Conservation (phyloP, 2,797 vertebrate species). For the Scyliorhinus canicula region DNA sequence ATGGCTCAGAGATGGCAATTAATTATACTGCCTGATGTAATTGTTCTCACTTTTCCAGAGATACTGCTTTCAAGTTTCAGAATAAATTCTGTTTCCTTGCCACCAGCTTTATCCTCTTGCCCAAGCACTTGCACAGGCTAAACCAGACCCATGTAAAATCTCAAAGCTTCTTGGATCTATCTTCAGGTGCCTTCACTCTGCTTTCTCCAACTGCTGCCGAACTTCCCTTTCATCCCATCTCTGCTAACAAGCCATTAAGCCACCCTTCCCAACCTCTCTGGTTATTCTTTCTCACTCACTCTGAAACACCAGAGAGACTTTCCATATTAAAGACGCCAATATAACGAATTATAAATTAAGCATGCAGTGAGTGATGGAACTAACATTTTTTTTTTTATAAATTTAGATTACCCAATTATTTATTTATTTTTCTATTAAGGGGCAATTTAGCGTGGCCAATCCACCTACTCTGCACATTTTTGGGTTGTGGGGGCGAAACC, state of each 20-base stretch:
- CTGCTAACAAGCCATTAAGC: background rate
- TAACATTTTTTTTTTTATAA: too few species aligned
- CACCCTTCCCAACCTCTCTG: background rate
- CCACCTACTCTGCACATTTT: too few species aligned
- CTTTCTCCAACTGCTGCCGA: background rate
- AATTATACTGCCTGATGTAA: background rate
- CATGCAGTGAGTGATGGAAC: background rate
- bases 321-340: background rate
- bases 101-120: background rate
- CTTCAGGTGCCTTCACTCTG: background rate
- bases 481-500: too few species aligned
- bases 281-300: background rate
- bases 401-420: too few species aligned
- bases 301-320: background rate
- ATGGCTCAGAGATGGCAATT: background rate
- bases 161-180: background rate
- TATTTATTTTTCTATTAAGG: too few species aligned
- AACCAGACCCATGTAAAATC: background rate
- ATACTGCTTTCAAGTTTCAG: background rate
- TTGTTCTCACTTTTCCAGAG: background rate
- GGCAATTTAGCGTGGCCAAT: too few species aligned
- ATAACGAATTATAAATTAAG: background rate
- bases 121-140: background rate
- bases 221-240: background rate
- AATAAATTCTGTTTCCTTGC: background rate